Evolutionary conservation across 1,140 invertebrate genomes (phyloP), one percentile per base, ranked within the genome.

Genomic region (Saxidomus purpurata): DNA sequence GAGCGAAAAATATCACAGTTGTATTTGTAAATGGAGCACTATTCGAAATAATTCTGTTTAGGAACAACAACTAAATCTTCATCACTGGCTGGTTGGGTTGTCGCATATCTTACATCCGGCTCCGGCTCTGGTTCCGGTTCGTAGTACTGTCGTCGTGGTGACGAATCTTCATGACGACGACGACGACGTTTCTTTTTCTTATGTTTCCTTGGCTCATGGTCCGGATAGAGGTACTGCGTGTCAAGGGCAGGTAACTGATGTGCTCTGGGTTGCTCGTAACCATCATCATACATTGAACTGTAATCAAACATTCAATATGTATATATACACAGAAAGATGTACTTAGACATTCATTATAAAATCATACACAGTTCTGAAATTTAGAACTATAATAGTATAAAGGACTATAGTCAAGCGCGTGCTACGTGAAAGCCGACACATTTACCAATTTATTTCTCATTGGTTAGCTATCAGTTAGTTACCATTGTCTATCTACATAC

Each of bases 231-330:
- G 28, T 88, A 88, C 77, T 88, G 86, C 17, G 86, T 88, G 40
- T 88, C 86, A 38, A 88, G 86, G 55, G 76, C 76, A 49, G 86
- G 86, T 49, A 88, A 52, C 47, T 88, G 86, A 31, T 80, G 86
- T 1, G 86, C n/a, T 67, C 86, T 67, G 11, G 86, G 86, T 40
- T 88, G 86, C 28, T 80, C 77, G 25, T 80, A 88, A 28, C 76
- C 47, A 52, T 88, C 77, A 25, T 88, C 86, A 49, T 61, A 80
- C 77, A 88, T 80, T 3, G 86, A 88, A 47, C 86, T 88, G 38
- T 6, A 81, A 69, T 38, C 3, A 83, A 4, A 80, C 47, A 80
- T 52, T n/a, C 8, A 34, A 74, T n/a, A n/a, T n/a, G n/a, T n/a
- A n/a, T n/a, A n/a, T 17, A 47, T 47, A 47, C 43, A 47, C 43